Evolutionary conservation across 2,797 vertebrate genomes (phyloP), one percentile per base, ranked within the genome.

Genomic region (Alectoris magna): DNA sequence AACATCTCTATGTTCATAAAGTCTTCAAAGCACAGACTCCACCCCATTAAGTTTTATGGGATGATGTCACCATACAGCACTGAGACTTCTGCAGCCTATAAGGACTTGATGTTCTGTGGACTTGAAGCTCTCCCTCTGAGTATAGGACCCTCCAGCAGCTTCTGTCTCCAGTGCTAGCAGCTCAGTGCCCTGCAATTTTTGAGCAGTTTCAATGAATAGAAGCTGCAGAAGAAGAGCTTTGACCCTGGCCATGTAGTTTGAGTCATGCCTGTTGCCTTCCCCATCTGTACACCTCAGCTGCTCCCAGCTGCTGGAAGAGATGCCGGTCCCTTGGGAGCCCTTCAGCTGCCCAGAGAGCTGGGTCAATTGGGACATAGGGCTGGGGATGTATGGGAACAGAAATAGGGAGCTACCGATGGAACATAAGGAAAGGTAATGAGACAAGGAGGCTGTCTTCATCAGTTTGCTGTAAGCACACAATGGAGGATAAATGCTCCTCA

Each of bases 31-130:
- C 51, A n/a, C 36, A 41, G 36, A 49, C 71, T 72, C 36, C 81
- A 62, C 34, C 14, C 58, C 72, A 43, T 83, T 90, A 83, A 69
- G 41, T 78, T 94, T 88, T 78, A 90, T 78, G 72, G 38, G 62
- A 34, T 51, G 38, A 39, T 56, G 39, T 64, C 49, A 84, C 82
- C 48, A 26, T 64, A 49, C 41, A 29, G 64, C 64, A 53, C 39
- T 67, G 77, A 84, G 46, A 26, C 24, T 87, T 77, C 74, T 84
- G 55, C 74, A 84, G 64, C 48, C 41, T 3, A 0, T 76, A 63
- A 59, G 81, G 67, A 26, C 77, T 81, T 41, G 49, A 16, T 56
- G 43, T 46, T 74, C 34, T 63, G 59, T 56, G 44, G 3, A 44
- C 84, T 22, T 60, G 68, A 82, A 46, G 38, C 55, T 85, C 24